Evolutionary conservation across 2,797 vertebrate species (phyloP).

Genomic region (Pyrocephalus nanus): DNA sequence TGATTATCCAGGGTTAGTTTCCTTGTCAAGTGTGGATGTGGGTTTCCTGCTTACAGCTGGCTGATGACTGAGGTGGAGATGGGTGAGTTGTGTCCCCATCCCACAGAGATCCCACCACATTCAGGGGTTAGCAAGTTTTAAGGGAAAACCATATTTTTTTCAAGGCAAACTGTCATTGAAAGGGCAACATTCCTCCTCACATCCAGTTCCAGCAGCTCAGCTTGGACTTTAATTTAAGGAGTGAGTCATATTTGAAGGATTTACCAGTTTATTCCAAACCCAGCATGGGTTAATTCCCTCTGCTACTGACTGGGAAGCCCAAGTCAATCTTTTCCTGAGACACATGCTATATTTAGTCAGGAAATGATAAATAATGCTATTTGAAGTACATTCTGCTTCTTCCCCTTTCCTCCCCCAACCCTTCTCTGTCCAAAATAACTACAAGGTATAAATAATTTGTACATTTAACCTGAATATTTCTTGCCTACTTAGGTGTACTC

Average conservation of each 20-base stretch:
- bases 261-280: constrained; percentile 33
- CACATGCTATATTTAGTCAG: constrained; percentile 60
- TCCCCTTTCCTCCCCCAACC: constrained; percentile 17
- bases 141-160: neutral
- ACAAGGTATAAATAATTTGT: constrained; percentile 57
- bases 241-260: neutral
- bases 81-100: neutral
- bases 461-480: constrained; percentile 32
- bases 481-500: constrained; percentile 12
- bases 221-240: neutral
- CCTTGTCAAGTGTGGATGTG: neutral
- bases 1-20: neutral
- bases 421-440: constrained; percentile 49
- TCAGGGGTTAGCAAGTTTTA: neutral
- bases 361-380: constrained; percentile 69
- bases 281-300: constrained; percentile 54
- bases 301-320: constrained; percentile 43
- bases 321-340: constrained; percentile 59
- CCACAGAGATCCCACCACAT: neutral
- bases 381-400: constrained; percentile 49
- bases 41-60: neutral
- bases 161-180: neutral
- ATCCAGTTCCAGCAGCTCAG: neutral
- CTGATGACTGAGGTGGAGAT: neutral
- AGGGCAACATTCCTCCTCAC: neutral